Conservation (phyloP, 2,113 vertebrate species). For the Halichoerus grypus region DNA sequence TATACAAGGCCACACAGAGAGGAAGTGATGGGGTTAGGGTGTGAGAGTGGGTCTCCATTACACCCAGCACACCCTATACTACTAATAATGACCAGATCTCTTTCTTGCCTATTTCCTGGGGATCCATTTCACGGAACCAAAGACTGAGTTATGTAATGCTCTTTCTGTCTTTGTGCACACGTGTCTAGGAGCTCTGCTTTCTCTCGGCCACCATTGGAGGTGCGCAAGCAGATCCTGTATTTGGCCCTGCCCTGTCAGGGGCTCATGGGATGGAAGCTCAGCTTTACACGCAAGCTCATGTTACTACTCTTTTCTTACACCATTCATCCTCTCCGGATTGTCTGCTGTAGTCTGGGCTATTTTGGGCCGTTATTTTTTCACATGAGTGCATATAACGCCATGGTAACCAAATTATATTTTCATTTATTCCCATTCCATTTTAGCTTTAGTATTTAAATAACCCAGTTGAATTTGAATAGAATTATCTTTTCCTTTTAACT, state of each 20-base stretch:
- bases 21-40: not conserved
- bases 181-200: not conserved
- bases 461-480: conserved; percentile 26
- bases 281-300: not conserved
- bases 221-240: not conserved
- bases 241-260: not conserved
- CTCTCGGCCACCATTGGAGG: not conserved
- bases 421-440: conserved; percentile 59
- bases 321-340: conserved; percentile 45
- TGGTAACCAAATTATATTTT: conserved; percentile 73
- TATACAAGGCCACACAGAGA: not conserved
- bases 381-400: conserved; percentile 50
- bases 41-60: not conserved
- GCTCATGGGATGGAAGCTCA: not conserved
- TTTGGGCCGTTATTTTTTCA: conserved; percentile 52
- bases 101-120: not conserved
- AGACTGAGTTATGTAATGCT: not conserved
- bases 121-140: not conserved
- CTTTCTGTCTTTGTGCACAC: not conserved
- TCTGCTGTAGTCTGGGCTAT: conserved; percentile 57
- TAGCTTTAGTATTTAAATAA: conserved; percentile 67
- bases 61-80: not conserved
- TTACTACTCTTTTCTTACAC: not conserved
- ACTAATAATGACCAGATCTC: not conserved
- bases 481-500: conserved; percentile 23